Evolutionary conservation across 2,113 vertebrate species (phyloP).

Genomic region (Capreolus pygargus): DNA sequence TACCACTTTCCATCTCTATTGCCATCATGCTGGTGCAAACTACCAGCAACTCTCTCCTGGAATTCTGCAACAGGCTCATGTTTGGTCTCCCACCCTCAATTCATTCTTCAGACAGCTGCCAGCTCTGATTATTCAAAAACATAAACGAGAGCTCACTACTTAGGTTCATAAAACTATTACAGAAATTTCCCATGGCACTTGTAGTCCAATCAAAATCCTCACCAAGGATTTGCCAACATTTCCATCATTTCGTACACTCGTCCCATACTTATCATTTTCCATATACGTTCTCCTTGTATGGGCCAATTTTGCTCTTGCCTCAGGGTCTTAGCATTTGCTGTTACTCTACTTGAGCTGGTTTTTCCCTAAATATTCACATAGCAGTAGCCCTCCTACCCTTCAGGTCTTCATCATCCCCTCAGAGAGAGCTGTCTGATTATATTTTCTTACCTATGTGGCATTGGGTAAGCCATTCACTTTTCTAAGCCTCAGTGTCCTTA

Average conservation of each 20-base stretch:
- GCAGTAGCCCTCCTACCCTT: neutral
- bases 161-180: neutral
- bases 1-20: neutral
- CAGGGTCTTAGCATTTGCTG: neutral
- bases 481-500: neutral
- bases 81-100: neutral
- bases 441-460: neutral
- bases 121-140: conserved; percentile 1
- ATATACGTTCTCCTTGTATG: neutral
- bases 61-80: neutral
- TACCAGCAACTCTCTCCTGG: neutral
- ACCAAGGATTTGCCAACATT: neutral
- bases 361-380: neutral
- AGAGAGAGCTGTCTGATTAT: neutral
- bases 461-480: neutral
- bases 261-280: neutral
- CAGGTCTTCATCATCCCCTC: neutral
- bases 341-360: neutral
- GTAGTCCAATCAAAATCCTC: neutral
- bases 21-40: neutral
- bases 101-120: neutral
- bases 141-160: neutral
- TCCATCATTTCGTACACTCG: neutral
- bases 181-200: neutral
- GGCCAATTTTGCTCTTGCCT: neutral